phyloP scores from a whole-genome alignment of 2,797 vertebrate genomes.

The Oreochromis mossambicus region DNA sequence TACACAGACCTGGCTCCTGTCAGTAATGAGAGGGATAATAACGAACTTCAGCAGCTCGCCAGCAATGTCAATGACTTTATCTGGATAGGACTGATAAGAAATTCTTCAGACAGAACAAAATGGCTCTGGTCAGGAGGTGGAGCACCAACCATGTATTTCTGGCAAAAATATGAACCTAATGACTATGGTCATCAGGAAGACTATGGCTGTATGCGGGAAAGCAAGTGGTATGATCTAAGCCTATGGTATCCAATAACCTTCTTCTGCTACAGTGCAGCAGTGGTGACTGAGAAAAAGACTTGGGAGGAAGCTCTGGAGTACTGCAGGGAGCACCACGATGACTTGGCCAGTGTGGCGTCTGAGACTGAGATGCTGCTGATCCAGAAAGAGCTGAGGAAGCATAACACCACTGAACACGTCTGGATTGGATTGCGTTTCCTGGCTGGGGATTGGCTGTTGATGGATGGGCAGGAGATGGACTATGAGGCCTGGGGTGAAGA shows the following conservation, averaged over 20 bases:
- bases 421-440: constrained; percentile 58
- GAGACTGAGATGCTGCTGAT: constrained; percentile 34
- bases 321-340: constrained; percentile 25
- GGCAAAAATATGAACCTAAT: no score
- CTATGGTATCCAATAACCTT: rapidly evolving
- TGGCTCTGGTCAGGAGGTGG: no score
- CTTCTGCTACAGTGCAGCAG: constrained; percentile 24
- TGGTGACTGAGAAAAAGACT: constrained; percentile 40
- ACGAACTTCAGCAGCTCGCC: rapidly evolving
- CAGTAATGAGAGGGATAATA: rapidly evolving
- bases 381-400: neutral
- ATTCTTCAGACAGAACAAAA: no score
- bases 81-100: constrained; percentile 32
- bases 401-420: neutral
- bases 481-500: constrained; percentile 34
- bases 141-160: no score
- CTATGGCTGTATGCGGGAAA: rapidly evolving
- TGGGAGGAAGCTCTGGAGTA: constrained; percentile 49
- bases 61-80: rapidly evolving
- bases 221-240: no score
- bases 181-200: no score
- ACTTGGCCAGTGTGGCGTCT: constrained; percentile 37
- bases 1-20: constrained; percentile 49
- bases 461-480: neutral
- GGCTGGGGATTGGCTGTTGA: constrained; percentile 44